Evolutionary conservation across 2,888 invertebrate genomes (phyloP), one percentile per base, ranked within the genome.

Genomic region (Lasioglossum vierecki): DNA sequence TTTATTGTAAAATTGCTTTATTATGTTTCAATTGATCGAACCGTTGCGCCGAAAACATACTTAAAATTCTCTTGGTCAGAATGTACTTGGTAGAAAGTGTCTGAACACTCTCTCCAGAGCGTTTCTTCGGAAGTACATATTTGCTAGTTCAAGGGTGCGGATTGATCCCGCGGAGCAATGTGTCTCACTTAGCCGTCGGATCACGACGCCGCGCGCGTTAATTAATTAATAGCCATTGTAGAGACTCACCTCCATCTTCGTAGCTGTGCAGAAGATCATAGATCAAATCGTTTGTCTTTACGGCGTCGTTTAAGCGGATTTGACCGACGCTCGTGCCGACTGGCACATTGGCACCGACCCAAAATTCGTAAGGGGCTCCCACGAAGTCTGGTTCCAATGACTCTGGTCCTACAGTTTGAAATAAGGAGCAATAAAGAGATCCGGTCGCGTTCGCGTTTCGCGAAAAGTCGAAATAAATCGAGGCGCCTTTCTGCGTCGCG

Each of bases 271-370:
- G 95, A 5, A 98, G 95, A 95, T 98, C 98, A 93, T 98, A 98
- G 88, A 97, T 96, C 1, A 97, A 90, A 41, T 95, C 96, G 75
- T 96, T 96, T 86, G 96, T 96, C 76, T 96, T 96, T 91, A 97
- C 96, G 5, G 96, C 96, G 79, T 98, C 96, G 46, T 97, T 97
- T 1, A 98, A 96, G 85, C 97, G 96, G 76, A 98, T 97, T 95
- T 98, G 98, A 0, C 98, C 98, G 68, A 98, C 97, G 89, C 98
- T 98, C 0, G 98, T 98, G 13, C 98, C 98, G 85, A 98, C 96
- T 0, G 97, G 97, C 8, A 98, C 98, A 92, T 97, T 98, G n/a
- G 97, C 97, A 0, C 98, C 98, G 49, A 98, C 98, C 98, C 98
- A 98, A 94, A 98, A 98, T 92, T 98, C 98, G 91, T 98, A 98